These are phyloP conservation scores for Paratrypauchen microcephalus DNA, from an alignment of 2,797 vertebrate species.

Conservation along the genomic window DNA sequence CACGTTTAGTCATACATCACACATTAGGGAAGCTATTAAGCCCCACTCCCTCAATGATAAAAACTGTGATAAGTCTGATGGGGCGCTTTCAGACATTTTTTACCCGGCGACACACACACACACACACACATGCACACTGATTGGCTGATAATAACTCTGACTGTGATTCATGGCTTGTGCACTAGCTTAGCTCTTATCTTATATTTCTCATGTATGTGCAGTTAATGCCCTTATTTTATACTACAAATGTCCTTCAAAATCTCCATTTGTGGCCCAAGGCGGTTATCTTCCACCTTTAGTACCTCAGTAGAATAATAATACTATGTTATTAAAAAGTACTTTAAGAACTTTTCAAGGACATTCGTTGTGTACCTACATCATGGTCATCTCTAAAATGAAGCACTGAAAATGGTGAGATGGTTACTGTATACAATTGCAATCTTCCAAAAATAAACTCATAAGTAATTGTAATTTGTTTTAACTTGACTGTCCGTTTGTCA, in stretches of 20 bases:
- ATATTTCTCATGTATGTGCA: constrained; percentile 58
- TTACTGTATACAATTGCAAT: too few relatives aligned
- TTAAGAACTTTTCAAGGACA: constrained; percentile 22
- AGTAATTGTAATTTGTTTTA: too few relatives aligned
- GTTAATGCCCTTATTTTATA: constrained; percentile 47
- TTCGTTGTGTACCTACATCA: constrained; percentile 8
- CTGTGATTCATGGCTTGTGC: constrained; percentile 64
- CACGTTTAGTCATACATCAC: constrained; percentile 20
- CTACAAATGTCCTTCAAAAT: constrained; percentile 44
- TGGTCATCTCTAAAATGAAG: constrained; percentile 24
- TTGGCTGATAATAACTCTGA: constrained; percentile 50
- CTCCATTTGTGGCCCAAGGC: constrained; percentile 39
- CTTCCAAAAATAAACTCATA: too few relatives aligned
- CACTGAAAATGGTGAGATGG: background rate
- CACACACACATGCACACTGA: constrained; percentile 32
- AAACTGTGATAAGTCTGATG: constrained; percentile 21
- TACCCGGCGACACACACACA: constrained; percentile 15
- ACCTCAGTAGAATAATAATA: constrained; percentile 14
- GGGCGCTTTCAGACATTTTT: constrained; percentile 28
- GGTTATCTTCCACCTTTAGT: constrained; percentile 22
- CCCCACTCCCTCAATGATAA: constrained; percentile 14
- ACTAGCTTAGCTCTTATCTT: constrained; percentile 63
- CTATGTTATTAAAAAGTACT: constrained; percentile 11
- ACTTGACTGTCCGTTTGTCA: too few relatives aligned
- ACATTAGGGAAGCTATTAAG: constrained; percentile 34